Evolutionary conservation across 2,888 invertebrate genomes (phyloP), one percentile per base, ranked within the genome.

Genomic region (Pachycephus smyrnensis): DNA sequence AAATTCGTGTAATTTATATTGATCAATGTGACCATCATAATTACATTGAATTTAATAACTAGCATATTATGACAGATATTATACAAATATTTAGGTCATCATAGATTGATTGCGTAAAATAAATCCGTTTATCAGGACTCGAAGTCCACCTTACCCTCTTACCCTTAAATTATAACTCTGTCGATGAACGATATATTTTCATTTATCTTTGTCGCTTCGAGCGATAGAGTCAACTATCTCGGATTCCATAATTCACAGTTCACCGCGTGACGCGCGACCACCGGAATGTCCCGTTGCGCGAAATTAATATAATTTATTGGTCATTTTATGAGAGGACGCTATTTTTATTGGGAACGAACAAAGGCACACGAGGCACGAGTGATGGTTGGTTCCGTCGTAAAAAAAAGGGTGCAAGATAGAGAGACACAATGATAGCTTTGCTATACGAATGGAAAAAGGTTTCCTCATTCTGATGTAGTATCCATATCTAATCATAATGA

Each of bases 291-390:
- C 55, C 55, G 9, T 55, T 23, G 2, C 9, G 73, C 76, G 77
- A 81, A 83, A 81, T 82, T 80, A 82, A 83, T 80, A 82, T 80
- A 80, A 83, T 82, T 83, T 82, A 81, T 83, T 80, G 80, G 80
- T 76, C 77, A 69, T 80, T 84, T 84, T 83, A 83, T 80, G 84
- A 84, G 79, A 76, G 40, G 68, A 37, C 76, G 81, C 73, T 77
- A 79, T 82, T 82, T 55, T 82, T 82, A 82, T 82, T 82, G 80
- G 68, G 73, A 81, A 71, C 77, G 73, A 73, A 78, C 73, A 36
- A 69, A 77, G 71, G 77, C 69, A 75, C 76, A 77, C 55, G 23
- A 55, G 15, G 55, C 55, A 55, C 68, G 76, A 75, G 73, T 77
- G 79, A 75, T 80, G 79, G 78, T 81, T 79, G 76, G 75, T 73